These are phyloP conservation scores for Cataglyphis cursor DNA, from an alignment of 2,888 invertebrate species.

Conservation along the genomic window DNA sequence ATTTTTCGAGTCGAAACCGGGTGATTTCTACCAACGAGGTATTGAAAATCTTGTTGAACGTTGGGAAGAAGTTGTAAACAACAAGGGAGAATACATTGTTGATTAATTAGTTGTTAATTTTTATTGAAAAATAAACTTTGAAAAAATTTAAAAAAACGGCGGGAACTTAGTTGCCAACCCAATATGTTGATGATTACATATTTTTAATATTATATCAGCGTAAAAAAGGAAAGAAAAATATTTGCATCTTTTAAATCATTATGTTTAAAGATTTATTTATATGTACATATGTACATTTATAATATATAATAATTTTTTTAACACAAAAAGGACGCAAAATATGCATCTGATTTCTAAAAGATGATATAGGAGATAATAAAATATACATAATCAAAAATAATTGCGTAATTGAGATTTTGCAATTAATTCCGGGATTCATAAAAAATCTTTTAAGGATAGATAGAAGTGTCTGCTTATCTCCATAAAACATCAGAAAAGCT, in stretches of 20 bases:
- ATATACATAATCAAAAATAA: neutral
- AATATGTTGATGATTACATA: neutral
- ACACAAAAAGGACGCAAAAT: too few relatives aligned
- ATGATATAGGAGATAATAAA: neutral
- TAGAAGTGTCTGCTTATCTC: neutral
- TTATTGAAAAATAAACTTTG: too few relatives aligned
- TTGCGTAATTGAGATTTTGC: neutral
- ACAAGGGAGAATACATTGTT: too few relatives aligned
- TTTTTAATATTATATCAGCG: neutral
- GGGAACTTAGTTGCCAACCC: too few relatives aligned
- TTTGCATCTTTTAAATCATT: neutral
- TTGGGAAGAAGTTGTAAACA: too few relatives aligned
- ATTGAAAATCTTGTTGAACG: too few relatives aligned
- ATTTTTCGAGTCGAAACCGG: too few relatives aligned
- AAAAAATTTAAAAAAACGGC: too few relatives aligned
- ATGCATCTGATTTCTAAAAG: neutral
- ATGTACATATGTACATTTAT: neutral
- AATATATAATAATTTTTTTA: neutral
- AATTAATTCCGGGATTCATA: conserved; percentile 5
- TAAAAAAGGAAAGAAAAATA: neutral
- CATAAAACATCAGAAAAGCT: neutral
- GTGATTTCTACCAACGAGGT: too few relatives aligned
- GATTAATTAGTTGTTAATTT: too few relatives aligned
- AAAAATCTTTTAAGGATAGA: conserved; percentile 7
- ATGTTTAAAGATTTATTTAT: too few relatives aligned